Base-by-base conservation (phyloP, 2,888 invertebrate species). In the Morpho achilles region DNA sequence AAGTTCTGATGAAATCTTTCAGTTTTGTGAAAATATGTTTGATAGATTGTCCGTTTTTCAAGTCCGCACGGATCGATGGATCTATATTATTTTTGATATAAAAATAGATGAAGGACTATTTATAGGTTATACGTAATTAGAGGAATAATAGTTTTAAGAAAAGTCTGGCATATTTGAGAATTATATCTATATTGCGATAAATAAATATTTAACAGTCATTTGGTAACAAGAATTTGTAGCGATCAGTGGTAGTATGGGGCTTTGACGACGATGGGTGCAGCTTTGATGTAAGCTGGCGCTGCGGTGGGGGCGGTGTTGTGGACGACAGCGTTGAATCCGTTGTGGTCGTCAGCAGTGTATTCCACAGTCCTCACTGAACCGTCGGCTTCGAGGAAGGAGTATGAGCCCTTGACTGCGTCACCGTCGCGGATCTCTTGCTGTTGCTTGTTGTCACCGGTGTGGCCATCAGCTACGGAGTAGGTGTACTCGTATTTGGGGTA, bases 361-460 rank as follows among this genome's bases (percentile, higher is more conserved):
- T 88, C 83, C 57, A 91, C 91, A 57, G 87, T 88, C 62, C 90
- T 80, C 70, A 84, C 73, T 72, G 90, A 89, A 68, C 91, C 91
- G 67, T 91, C 91, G 57, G 91, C 85, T 72, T 91, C 90, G 59
- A 82, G 77, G 67, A 91, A 79, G 10, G 87, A 84, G 79, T 91
- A 89, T 7, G 84, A 81, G 64, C 91, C 91, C 72, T 90, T 87
- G 52, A 91, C 91, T 3, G 80, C 81, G 69, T 91, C 91, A 54
- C 91, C 91, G 60, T 91, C 91, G 60, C 86, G 82, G 64, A 72
- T 66, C 68, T 92, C 91, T 65, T 88, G 87, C 73, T 88, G 90
- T 64, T 81, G 79, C 76, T 91, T 91, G 75, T 84, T 80, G 80
- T 92, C 92, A 50, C 91, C 91, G 70, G 91, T 87, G 76, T 90